Conservation (phyloP, 2,113 vertebrate genomes). For the Passer montanus region DNA sequence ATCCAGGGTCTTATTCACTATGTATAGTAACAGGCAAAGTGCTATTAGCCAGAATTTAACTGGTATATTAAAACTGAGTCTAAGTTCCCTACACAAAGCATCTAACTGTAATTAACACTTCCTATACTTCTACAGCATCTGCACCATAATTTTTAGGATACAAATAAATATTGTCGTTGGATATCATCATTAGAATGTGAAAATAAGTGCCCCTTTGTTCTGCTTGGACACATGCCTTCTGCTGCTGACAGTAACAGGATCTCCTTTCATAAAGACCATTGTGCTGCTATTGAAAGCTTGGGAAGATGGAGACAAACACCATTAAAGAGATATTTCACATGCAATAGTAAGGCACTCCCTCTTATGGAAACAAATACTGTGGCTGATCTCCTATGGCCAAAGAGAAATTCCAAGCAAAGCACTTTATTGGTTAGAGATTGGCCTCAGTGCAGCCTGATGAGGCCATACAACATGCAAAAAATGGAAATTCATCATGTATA, state of each 20-base stretch:
- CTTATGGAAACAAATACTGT: constrained; percentile 18
- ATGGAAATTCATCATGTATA: not conserved
- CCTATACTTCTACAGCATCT: constrained; percentile 3
- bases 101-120: not conserved
- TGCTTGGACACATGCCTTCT: constrained; percentile 26
- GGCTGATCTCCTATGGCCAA: not conserved
- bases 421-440: not conserved
- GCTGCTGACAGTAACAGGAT: constrained; percentile 50
- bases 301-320: constrained; percentile 46
- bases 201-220: constrained; percentile 61
- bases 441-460: not conserved
- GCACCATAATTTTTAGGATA: constrained; percentile 27
- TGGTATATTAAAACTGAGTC: not conserved
- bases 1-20: not conserved
- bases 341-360: not conserved
- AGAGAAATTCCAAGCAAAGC: constrained; percentile 3
- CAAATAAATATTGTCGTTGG: constrained; percentile 42
- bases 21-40: not conserved
- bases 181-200: constrained; percentile 10
- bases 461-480: not conserved
- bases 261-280: constrained; percentile 59
- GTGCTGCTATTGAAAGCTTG: constrained; percentile 38
- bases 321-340: constrained; percentile 43
- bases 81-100: not conserved
- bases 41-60: constrained; percentile 1